Evolutionary conservation across 2,888 invertebrate species (phyloP), one percentile per base, ranked within the genome.

Genomic region (Cacoxenus indagator): DNA sequence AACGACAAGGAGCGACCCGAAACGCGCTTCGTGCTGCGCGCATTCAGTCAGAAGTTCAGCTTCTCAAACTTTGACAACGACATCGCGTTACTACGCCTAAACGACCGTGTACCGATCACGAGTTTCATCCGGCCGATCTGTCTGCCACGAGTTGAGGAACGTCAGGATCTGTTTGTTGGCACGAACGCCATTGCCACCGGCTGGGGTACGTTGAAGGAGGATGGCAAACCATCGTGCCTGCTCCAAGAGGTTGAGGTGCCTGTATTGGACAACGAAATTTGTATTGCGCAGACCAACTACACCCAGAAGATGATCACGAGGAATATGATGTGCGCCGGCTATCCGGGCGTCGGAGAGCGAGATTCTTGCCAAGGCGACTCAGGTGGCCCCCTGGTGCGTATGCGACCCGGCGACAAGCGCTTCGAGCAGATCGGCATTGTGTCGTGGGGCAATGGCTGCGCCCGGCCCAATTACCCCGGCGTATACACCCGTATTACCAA

Each of bases 401-500:
- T 92, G 88, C 91, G 92, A 83, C 90, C 90, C 74, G 92, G 93
- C 77, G 92, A 93, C 81, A 93, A 93, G 78, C 92, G 92, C 80
- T 95, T 93, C 86, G 95, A 95, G 87, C 89, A 95, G 76, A 95
- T 95, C 84, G 95, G 94, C 91, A 91, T 96, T 19, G 95, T 96
- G 0, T 95, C 95, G 0, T 96, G 96, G 96, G 96, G 96, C 37
- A 95, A 95, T 83, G 96, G 96, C 24, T 96, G 96, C 84, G 95
- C 95, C 0, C 90, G 95, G 71, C 92, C 92, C 6, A 94, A 95
- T 17, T 95, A 94, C 87, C 95, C 95, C 0, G 96, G 96, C 1
- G 95, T 96, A 0, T 96, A 96, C 86, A 95, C 95, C 0, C 90
- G 95, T 74, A 92, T 96, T 45, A 94, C 93, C n/a, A 91, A 92